phyloP scores from a whole-genome alignment of 2,888 invertebrate species.

The Drosophila anomalata region DNA sequence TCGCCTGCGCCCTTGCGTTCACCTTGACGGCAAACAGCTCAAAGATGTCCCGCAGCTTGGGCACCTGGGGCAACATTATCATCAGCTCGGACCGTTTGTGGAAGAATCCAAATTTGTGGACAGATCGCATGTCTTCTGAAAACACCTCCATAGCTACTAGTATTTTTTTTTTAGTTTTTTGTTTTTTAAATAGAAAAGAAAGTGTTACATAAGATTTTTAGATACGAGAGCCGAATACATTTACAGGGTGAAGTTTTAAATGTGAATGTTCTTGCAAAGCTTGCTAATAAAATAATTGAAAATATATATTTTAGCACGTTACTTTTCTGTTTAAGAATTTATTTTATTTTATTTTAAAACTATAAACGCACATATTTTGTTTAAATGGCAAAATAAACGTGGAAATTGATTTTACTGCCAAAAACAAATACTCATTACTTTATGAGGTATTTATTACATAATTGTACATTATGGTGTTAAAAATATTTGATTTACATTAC shows the following conservation, averaged over 20 bases:
- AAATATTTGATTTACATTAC: no score
- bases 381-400: no score
- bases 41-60: slow-evolving; percentile 19
- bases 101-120: slow-evolving; percentile 16
- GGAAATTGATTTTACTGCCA: no score
- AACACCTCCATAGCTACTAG: neutral
- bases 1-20: neutral
- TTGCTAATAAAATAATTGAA: neutral
- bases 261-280: neutral
- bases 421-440: no score
- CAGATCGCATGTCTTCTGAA: slow-evolving; percentile 38
- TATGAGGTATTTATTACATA: no score
- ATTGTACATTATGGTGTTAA: no score
- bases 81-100: slow-evolving; percentile 28
- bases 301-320: neutral
- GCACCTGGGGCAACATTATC: slow-evolving; percentile 33
- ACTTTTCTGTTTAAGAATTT: no score
- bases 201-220: neutral
- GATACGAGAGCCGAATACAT: neutral
- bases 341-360: no score
- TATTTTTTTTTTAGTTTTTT: neutral
- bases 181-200: neutral
- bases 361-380: no score
- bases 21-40: slow-evolving; percentile 13
- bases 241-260: neutral